Base-by-base conservation (phyloP, 1,140 invertebrate species). In the Chlorops oryzae region DNA sequence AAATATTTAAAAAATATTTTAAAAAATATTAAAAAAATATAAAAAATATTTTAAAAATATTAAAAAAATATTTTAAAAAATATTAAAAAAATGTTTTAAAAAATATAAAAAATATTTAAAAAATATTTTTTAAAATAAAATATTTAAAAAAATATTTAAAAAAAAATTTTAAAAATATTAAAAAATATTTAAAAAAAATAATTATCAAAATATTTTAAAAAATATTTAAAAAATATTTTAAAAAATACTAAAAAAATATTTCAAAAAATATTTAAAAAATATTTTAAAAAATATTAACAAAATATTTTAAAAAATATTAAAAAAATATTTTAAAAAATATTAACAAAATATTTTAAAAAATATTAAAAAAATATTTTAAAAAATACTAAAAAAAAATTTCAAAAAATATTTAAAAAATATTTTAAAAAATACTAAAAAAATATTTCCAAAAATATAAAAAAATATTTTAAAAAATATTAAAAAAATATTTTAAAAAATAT, bases 161-260 rank as follows among this genome's bases (percentile, higher is more conserved):
- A 40, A 7, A 7, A 40, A 40, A 40, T 10, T n/a, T 12, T 9
- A 40, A 40, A 10, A 40, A 40, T 40, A 17, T 17, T 10, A 10
- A 10, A 17, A n/a, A n/a, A 9, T 10, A 10, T 40, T 12, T 7
- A 9, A 40, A 40, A 40, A 40, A 40, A n/a, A 40, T 7, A 40
- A 40, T n/a, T 20, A n/a, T 40, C 9, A 40, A 40, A 17, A n/a
- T n/a, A 40, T 10, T n/a, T 12, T 9, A 40, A 40, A 10, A 40
- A 40, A 10, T 7, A 9, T 10, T n/a, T n/a, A 17, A 40, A 40
- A 40, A 12, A 40, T 9, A 40, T 40, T 40, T 10, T 17, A 9
- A 40, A 40, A 40, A 40, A 40, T n/a, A n/a, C 7, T n/a, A 40
- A 10, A 17, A 40, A 20, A 40, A 40, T n/a, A 40, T n/a, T 10